Conservation (phyloP, 2,113 vertebrate genomes). For the Myodes glareolus region DNA sequence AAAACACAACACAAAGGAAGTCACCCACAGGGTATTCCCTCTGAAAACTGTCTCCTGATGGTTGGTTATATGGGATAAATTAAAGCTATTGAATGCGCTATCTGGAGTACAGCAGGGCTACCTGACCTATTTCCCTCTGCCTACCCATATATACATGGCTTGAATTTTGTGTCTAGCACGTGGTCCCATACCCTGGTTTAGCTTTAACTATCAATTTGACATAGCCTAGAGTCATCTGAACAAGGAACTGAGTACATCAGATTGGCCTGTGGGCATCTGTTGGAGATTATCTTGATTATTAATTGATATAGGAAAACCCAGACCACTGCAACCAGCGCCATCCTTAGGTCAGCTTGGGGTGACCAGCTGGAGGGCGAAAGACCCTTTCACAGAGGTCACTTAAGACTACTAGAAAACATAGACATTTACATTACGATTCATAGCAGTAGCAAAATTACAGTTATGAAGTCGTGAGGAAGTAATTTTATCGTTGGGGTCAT, state of each 20-base stretch:
- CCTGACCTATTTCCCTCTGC: accelerated
- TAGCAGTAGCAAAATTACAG: not conserved
- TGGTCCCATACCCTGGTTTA: accelerated
- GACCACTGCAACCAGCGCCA: no score
- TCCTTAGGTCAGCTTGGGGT: not conserved
- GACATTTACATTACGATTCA: not conserved
- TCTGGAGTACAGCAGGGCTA: not conserved
- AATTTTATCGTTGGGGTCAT: not conserved
- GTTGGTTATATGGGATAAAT: not conserved
- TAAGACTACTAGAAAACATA: not conserved
- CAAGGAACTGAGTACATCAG: not conserved
- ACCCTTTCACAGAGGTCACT: not conserved
- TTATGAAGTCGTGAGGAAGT: not conserved
- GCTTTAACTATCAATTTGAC: not conserved
- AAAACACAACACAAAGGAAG: not conserved
- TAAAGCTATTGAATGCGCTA: not conserved
- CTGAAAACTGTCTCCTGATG: not conserved
- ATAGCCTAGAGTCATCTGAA: not conserved
- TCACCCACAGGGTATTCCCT: no score
- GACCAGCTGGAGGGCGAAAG: no score
- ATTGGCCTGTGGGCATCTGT: not conserved
- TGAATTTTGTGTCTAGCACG: accelerated
- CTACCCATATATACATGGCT: accelerated
- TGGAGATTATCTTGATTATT: not conserved
- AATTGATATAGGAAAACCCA: no score